Conservation (phyloP, 2,797 vertebrate genomes). For the Falco berigora region DNA sequence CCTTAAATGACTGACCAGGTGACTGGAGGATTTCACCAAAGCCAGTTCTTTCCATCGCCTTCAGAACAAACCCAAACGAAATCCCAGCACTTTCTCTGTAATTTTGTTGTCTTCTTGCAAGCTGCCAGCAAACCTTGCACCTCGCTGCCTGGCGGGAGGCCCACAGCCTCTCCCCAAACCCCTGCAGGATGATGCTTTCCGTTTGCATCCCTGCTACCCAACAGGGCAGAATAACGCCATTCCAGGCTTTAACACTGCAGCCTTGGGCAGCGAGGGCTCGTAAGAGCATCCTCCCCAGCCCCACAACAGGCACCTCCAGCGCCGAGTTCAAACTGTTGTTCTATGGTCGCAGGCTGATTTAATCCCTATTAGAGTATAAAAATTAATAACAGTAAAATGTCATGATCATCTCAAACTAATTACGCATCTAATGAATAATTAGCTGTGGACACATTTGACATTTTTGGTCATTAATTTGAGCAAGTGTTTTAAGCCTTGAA, state of each 20-base stretch:
- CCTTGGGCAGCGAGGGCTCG: background rate
- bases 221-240: background rate
- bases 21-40: background rate
- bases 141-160: background rate
- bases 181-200: background rate
- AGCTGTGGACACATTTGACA: slow-evolving; percentile 89
- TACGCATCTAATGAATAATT: slow-evolving; percentile 94
- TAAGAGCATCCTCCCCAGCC: background rate
- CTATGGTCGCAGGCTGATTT: slow-evolving; percentile 54
- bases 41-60: background rate
- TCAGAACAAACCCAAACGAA: background rate
- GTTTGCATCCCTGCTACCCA: background rate
- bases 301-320: background rate
- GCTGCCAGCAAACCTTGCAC: background rate
- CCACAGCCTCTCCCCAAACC: background rate
- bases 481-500: slow-evolving; percentile 66
- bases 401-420: slow-evolving; percentile 88
- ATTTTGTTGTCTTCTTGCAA: background rate
- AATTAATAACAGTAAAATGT: slow-evolving; percentile 87
- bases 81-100: background rate
- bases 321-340: background rate
- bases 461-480: slow-evolving; percentile 90
- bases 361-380: slow-evolving; percentile 78
- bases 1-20: background rate
- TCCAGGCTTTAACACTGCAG: no score